A percentile compares a stretch with the other conserved stretches of the same genome.
phyloP scores from a whole-genome alignment of 2,888 invertebrate genomes.

The Cantharis nigra region DNA sequence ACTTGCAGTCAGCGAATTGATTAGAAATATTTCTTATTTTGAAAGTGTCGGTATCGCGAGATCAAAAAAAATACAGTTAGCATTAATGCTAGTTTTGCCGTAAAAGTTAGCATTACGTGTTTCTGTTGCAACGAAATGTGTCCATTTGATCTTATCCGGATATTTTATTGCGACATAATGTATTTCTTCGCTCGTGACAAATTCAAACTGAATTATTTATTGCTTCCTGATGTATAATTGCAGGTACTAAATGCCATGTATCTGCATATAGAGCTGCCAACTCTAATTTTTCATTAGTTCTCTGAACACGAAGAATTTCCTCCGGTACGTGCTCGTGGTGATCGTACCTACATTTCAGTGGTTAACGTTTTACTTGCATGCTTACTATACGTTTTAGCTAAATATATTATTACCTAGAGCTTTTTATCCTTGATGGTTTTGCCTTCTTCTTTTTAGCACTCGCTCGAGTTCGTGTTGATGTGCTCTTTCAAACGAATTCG shows the following conservation, averaged over 20 bases:
- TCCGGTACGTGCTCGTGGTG: not conserved
- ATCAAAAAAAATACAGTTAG: not conserved
- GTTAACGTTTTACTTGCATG: slow-evolving; percentile 10
- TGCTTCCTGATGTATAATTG: slow-evolving; percentile 49
- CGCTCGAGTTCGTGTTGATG: not conserved
- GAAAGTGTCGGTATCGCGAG: not conserved
- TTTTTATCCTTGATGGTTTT: not conserved
- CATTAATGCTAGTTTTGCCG: not conserved
- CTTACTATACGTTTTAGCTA: slow-evolving; percentile 7
- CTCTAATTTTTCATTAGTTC: slow-evolving; percentile 47
- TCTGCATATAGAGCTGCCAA: slow-evolving; percentile 47
- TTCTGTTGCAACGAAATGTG: slow-evolving; percentile 16
- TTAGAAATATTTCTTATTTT: not conserved
- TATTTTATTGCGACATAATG: slow-evolving; percentile 28
- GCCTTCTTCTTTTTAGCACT: not conserved
- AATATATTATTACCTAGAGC: slow-evolving; percentile 9
- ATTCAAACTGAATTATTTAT: slow-evolving; percentile 47
- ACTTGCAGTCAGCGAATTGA: not conserved
- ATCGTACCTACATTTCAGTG: slow-evolving; percentile 1
- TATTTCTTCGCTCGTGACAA: slow-evolving; percentile 39
- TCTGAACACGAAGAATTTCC: slow-evolving; percentile 37
- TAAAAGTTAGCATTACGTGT: slow-evolving; percentile 19
- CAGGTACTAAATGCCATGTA: slow-evolving; percentile 47
- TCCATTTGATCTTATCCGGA: slow-evolving; percentile 27
- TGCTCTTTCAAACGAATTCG: not conserved